Base-by-base conservation (phyloP, 1,140 invertebrate genomes). In the Leptopilina clavipes region DNA sequence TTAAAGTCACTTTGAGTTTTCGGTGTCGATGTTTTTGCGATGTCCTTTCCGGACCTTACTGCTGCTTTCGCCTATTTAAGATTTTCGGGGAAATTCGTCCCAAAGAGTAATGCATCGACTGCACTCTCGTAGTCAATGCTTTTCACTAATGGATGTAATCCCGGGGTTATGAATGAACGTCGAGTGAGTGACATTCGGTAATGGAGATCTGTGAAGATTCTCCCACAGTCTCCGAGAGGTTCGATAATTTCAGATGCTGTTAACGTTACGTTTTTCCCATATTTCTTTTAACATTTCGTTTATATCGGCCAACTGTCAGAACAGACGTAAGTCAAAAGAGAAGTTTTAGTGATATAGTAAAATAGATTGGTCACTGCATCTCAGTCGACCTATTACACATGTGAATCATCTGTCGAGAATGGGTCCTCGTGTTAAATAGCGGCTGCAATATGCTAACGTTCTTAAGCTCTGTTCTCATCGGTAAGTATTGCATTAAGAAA, bases 101-200 rank as follows among this genome's bases (percentile, higher is more conserved):
- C 75, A n/a, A 73, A 76, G 12, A 76, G 43, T 7, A 76, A 71
- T 5, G 71, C 25, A 17, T 65, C 71, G 0, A 76, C 71, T 37
- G 17, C 5, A 14, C 70, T 73, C 7, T 76, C 71, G 3, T 76
- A 25, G 12, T 45, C 75, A 17, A 76, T 37, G 12, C 9, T 56
- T 40, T 43, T 73, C 2, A 76, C 71, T 5, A 76, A 18, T 31
- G 6, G 44, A 44, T 72, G 37, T 25, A 76, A 43, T 12, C 70
- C 52, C 59, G 71, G 71, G 0, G 18, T 37, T 11, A 76, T 73
- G 12, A 73, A 72, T 0, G 71, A 56, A 8, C 52, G 17, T 1
- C 52, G 18, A 5, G 18, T 22, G 0, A 56, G 0, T 0, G 52
- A 56, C 1, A 19, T 6, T 56, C 18, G 18, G n/a, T 56, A 56